Conservation (phyloP, 1,140 invertebrate genomes). For the Heterodera schachtii region DNA sequence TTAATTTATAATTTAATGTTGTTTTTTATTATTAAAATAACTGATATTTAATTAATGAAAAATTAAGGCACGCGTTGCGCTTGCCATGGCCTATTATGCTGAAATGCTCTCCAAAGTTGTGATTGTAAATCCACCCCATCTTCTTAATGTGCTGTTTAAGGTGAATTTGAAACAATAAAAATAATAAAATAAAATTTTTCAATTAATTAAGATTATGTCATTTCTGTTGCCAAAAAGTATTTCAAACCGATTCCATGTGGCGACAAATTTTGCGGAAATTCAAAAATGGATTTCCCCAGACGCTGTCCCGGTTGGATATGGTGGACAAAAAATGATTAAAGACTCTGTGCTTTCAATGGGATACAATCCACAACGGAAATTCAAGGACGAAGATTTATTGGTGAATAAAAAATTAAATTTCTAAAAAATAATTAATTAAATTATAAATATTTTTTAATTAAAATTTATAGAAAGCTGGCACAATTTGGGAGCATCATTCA, state of each 20-base stretch:
- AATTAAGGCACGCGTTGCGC: slow-evolving; percentile 42
- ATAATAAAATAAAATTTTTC: slow-evolving; percentile 1
- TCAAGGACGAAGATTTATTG: slow-evolving; percentile 40
- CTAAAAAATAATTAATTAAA: not conserved
- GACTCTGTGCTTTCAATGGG: slow-evolving; percentile 28
- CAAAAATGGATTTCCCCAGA: slow-evolving; percentile 34
- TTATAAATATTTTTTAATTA: not conserved
- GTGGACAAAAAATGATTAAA: slow-evolving; percentile 34
- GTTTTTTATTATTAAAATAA: too few relatives aligned
- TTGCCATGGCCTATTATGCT: slow-evolving; percentile 53
- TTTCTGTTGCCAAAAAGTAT: slow-evolving; percentile 43
- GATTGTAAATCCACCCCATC: slow-evolving; percentile 49
- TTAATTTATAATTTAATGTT: too few relatives aligned
- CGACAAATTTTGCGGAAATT: slow-evolving; percentile 40
- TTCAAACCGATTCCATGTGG: slow-evolving; percentile 43
- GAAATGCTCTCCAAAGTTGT: slow-evolving; percentile 49
- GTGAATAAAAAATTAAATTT: slow-evolving; percentile 17
- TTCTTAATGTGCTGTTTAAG: slow-evolving; percentile 48
- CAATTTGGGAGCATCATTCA: slow-evolving; percentile 38
- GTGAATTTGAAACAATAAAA: slow-evolving; percentile 2
- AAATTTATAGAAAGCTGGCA: slow-evolving; percentile 41
- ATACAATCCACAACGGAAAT: slow-evolving; percentile 30
- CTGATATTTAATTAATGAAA: slow-evolving; percentile 7
- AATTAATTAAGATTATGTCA: slow-evolving; percentile 42
- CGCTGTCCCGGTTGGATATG: slow-evolving; percentile 47